Evolutionary conservation across 2,888 invertebrate species (phyloP).

Genomic region (Zaprionus lineosus): DNA sequence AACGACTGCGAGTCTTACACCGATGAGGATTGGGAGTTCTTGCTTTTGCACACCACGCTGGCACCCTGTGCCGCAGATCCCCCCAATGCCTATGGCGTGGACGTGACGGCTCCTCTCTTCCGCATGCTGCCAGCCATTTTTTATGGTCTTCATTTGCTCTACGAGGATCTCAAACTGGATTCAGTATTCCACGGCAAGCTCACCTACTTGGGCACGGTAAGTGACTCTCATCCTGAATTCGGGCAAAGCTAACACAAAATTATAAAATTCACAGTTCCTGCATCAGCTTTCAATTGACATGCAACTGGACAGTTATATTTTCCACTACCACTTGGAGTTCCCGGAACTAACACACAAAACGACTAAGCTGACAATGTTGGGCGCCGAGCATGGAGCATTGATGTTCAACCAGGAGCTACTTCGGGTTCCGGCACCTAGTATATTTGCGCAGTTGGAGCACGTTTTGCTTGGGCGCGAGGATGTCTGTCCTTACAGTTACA

Average conservation of each 20-base stretch:
- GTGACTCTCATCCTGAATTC: too few species aligned
- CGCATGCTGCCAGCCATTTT: constrained; percentile 89
- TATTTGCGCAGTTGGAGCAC: constrained; percentile 88
- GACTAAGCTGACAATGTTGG: constrained; percentile 69
- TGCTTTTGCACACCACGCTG: constrained; percentile 72
- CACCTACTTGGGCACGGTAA: constrained; percentile 85
- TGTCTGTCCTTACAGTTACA: constrained; percentile 87
- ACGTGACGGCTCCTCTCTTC: constrained; percentile 87
- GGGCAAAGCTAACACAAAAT: too few species aligned
- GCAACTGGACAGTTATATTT: constrained; percentile 87
- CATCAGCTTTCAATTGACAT: constrained; percentile 91
- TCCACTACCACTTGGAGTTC: constrained; percentile 94
- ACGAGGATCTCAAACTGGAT: constrained; percentile 95
- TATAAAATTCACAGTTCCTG: constrained; percentile 86
- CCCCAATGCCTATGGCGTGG: constrained; percentile 63
- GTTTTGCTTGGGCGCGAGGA: constrained; percentile 85
- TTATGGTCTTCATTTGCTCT: constrained; percentile 92
- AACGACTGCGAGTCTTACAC: constrained; percentile 86
- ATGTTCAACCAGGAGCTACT: constrained; percentile 84
- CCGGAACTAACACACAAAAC: constrained; percentile 85
- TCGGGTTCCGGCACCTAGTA: constrained; percentile 84
- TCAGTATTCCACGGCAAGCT: constrained; percentile 87
- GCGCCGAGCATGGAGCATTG: constrained; percentile 85
- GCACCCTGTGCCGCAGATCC: constrained; percentile 55
- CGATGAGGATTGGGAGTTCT: constrained; percentile 91